Percentiles rank a stretch among this genome's conserved stretches.
These are phyloP conservation scores for Silurus asotus DNA, from an alignment of 2,113 vertebrate species.

Conservation along the genomic window DNA sequence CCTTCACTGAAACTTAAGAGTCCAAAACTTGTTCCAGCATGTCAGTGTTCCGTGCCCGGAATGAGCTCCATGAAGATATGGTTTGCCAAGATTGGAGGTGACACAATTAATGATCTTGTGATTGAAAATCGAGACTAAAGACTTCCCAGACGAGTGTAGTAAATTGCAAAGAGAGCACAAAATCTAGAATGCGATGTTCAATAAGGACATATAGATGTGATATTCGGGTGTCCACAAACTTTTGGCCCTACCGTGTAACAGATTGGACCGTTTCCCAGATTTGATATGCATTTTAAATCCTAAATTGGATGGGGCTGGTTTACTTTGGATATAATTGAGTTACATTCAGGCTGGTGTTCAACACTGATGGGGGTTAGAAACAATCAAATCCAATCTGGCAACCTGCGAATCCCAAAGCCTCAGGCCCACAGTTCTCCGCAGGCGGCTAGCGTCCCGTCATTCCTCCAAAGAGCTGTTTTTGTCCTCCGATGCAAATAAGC, in stretches of 20 bases:
- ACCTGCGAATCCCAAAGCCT: conserved; percentile 56
- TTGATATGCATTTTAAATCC: background rate
- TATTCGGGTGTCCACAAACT: no score
- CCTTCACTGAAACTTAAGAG: background rate
- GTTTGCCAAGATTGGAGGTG: background rate
- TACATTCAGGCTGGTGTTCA: background rate
- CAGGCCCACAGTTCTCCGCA: conserved; percentile 49
- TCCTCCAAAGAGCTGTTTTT: conserved; percentile 62
- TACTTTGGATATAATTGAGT: conserved; percentile 19
- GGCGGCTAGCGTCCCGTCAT: conserved; percentile 57
- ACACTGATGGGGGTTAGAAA: background rate
- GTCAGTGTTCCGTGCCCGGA: background rate
- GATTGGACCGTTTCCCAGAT: background rate
- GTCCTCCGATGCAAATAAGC: conserved; percentile 67
- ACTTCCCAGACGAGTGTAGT: background rate
- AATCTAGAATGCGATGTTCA: background rate
- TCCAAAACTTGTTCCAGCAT: background rate
- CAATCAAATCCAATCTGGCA: conserved; percentile 49
- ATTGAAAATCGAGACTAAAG: background rate
- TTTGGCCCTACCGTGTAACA: background rate
- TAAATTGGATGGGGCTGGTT: background rate
- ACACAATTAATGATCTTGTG: background rate
- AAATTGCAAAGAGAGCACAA: background rate
- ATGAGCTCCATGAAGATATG: background rate
- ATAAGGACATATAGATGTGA: background rate